Conservation (phyloP, 2,797 vertebrate species). For the Orestias chungarensis region DNA sequence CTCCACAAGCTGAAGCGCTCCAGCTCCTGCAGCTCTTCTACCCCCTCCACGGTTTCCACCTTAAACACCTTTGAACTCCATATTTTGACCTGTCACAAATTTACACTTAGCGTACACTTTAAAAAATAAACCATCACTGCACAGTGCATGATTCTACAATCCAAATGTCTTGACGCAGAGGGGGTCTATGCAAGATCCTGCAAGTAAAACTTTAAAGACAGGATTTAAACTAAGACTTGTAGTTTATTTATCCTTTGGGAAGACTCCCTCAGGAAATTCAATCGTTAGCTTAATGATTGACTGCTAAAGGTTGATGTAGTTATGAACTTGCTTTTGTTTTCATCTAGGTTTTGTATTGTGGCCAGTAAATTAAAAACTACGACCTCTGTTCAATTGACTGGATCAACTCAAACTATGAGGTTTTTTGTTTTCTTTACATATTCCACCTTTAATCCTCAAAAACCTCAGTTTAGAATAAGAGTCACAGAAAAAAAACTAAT, state of each 20-base stretch:
- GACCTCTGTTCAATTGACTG: neutral
- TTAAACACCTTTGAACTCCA: conserved; percentile 86
- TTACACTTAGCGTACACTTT: neutral
- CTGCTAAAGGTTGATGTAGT: neutral
- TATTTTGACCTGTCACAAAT: conserved; percentile 82
- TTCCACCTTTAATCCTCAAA: neutral
- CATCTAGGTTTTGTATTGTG: too few relatives aligned
- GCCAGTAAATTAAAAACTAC: too few relatives aligned
- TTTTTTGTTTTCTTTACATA: neutral
- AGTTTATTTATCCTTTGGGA: too few relatives aligned
- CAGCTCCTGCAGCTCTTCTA: conserved; percentile 87
- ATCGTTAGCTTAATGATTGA: too few relatives aligned
- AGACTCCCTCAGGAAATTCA: too few relatives aligned
- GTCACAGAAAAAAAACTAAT: too few relatives aligned
- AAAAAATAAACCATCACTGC: neutral
- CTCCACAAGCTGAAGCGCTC: conserved; percentile 85
- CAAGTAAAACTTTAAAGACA: neutral
- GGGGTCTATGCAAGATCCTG: neutral
- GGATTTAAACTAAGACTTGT: too few relatives aligned
- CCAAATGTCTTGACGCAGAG: neutral
- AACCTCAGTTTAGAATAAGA: neutral
- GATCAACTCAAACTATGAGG: neutral
- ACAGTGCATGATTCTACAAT: neutral
- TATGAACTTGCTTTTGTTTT: neutral
- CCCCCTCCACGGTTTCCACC: conserved; percentile 87